A percentile compares a stretch with the other conserved stretches of the same genome.
phyloP scores from a whole-genome alignment of 2,888 invertebrate species.

The Gandaritis pyraliata region DNA sequence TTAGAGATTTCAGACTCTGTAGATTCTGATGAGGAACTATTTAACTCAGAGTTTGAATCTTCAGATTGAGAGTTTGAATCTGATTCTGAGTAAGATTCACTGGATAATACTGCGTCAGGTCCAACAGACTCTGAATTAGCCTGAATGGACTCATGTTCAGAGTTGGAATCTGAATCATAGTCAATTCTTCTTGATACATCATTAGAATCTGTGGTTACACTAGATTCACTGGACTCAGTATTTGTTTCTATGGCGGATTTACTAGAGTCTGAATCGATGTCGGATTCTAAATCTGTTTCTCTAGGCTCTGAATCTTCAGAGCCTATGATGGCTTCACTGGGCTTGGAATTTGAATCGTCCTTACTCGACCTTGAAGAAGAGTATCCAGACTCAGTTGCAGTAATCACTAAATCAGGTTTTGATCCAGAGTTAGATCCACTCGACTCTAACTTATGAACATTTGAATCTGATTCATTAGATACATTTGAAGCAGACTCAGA shows the following conservation, averaged over 20 bases:
- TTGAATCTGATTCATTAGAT: not conserved
- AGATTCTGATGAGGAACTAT: not conserved
- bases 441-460: not conserved
- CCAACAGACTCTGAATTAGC: not conserved
- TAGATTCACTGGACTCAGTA: conserved; percentile 6
- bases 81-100: not conserved
- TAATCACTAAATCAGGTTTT: not conserved
- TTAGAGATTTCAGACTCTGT: not conserved
- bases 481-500: not conserved
- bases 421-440: not conserved
- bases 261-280: not conserved
- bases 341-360: not conserved
- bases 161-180: not conserved
- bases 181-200: not conserved
- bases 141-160: not conserved
- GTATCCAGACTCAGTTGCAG: not conserved
- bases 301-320: not conserved
- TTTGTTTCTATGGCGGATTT: not conserved
- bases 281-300: not conserved
- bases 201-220: not conserved
- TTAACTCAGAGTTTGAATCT: not conserved
- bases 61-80: not conserved
- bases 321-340: not conserved
- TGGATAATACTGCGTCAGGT: not conserved
- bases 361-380: not conserved